Evolutionary conservation across 2,888 invertebrate genomes (phyloP).

Genomic region (Hoplodrina blanda): DNA sequence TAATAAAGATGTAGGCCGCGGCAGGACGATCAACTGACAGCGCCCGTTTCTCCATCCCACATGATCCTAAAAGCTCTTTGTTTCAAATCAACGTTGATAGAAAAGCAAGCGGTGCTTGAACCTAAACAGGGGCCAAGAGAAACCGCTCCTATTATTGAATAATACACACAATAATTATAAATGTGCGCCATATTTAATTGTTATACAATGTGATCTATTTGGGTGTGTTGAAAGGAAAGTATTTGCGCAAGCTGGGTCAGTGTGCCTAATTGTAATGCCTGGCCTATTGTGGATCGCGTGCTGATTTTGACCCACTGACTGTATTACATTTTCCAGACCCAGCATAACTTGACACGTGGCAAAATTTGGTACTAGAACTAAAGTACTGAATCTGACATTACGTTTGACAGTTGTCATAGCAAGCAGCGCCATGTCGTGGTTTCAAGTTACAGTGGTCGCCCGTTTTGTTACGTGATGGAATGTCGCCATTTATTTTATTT

Average conservation of each 20-base stretch:
- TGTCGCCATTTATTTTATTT: conserved; percentile 38
- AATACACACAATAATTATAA: conserved; percentile 28
- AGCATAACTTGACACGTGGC: conserved; percentile 11
- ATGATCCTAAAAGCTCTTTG: too few relatives aligned
- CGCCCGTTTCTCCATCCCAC: too few relatives aligned
- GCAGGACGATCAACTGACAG: too few relatives aligned
- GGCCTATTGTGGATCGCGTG: conserved; percentile 63
- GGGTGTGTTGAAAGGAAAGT: conserved; percentile 67
- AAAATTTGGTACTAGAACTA: conserved; percentile 4
- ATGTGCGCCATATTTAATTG: conserved; percentile 44
- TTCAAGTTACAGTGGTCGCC: neutral
- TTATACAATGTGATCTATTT: conserved; percentile 63
- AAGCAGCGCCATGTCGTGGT: neutral
- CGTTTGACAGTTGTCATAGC: conserved; percentile 9
- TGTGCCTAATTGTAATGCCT: conserved; percentile 66
- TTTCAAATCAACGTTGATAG: too few relatives aligned
- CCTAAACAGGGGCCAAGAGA: conserved; percentile 19
- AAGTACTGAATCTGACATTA: conserved; percentile 5
- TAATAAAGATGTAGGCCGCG: too few relatives aligned
- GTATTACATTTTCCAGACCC: conserved; percentile 12
- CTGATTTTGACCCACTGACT: conserved; percentile 65
- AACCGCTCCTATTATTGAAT: conserved; percentile 10
- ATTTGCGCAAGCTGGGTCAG: conserved; percentile 61
- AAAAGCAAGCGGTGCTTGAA: neutral
- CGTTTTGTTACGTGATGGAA: conserved; percentile 38